Evolutionary conservation across 2,113 vertebrate genomes (phyloP), one percentile per base, ranked within the genome.

Genomic region (Menura novaehollandiae): DNA sequence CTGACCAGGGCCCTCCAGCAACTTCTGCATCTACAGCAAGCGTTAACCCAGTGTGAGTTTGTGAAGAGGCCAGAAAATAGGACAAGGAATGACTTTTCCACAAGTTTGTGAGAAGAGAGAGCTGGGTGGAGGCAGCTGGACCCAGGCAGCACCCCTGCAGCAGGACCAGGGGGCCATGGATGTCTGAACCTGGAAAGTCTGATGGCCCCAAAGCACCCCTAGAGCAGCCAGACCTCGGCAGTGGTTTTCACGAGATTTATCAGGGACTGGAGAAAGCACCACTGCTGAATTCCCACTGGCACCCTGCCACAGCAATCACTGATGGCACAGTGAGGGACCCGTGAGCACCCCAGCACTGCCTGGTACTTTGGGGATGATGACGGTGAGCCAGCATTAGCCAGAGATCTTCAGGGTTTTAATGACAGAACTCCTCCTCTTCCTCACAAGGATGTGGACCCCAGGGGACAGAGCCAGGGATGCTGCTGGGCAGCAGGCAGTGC

Each of bases 281-380:
- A 9, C 22, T 32, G 71, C 19, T 18, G 1, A 75, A 59, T 49
- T 69, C 28, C 46, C 14, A 20, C 7, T 1, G 0, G 75, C 52
- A 53, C 3, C 16, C 51, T 0, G 0, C 30, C 7, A 2, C 2
- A 33, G 32, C 0, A 0, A 68, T 30, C 53, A 58, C 47, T 2
- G 6, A 14, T 2, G 19, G 39, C 75, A 58, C 1, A 0, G 44
- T 27, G 47, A 87, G 77, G 44, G 46, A 41, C 27, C 59, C 12
- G 3, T 1, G 3, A 74, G 60, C 74, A 49, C 35, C 55, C 52
- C 4, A 1, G 49, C 47, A 21, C 43, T 2, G 27, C 63, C 43
- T 2, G 3, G 46, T 37, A 6, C 22, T 44, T 15, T 28, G 69
- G 73, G 58, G 35, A 30, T 8, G 44, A 15, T 5, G 2, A 78